phyloP scores from a whole-genome alignment of 2,797 vertebrate genomes.

The Sphenodon punctatus region DNA sequence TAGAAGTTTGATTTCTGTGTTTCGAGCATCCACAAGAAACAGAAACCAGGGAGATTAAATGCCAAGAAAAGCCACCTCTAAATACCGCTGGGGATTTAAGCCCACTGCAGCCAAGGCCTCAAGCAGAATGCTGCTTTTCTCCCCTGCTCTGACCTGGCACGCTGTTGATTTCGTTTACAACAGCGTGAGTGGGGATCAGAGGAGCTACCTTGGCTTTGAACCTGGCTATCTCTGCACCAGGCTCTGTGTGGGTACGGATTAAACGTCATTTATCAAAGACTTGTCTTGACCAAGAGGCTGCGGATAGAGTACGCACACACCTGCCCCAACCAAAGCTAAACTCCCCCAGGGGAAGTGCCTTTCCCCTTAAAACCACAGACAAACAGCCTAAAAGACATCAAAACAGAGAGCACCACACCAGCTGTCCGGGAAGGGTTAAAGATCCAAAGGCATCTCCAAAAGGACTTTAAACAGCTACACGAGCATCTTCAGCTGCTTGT shows the following conservation, averaged over 20 bases:
- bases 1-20: slow-evolving; percentile 15
- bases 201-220: not conserved
- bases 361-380: not conserved
- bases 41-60: slow-evolving; percentile 38
- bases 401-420: not conserved
- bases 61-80: slow-evolving; percentile 27
- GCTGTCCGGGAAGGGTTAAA: slow-evolving; percentile 9
- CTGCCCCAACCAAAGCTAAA: not conserved
- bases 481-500: not conserved
- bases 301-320: not conserved
- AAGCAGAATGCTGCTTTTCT: not conserved
- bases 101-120: slow-evolving; percentile 9
- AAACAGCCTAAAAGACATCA: not conserved
- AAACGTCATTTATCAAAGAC: slow-evolving; percentile 28
- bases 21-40: slow-evolving; percentile 5
- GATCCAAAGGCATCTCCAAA: slow-evolving; percentile 21
- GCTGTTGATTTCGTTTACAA: slow-evolving; percentile 34
- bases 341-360: not conserved
- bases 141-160: not conserved
- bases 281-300: slow-evolving; percentile 4
- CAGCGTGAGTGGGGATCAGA: not conserved
- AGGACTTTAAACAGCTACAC: too few relatives aligned
- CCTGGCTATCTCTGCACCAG: not conserved
- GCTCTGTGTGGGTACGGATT: not conserved
- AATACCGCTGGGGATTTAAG: slow-evolving; percentile 43